Evolutionary conservation across 2,113 vertebrate genomes (phyloP).

Genomic region (Peromyscus maniculatus): DNA sequence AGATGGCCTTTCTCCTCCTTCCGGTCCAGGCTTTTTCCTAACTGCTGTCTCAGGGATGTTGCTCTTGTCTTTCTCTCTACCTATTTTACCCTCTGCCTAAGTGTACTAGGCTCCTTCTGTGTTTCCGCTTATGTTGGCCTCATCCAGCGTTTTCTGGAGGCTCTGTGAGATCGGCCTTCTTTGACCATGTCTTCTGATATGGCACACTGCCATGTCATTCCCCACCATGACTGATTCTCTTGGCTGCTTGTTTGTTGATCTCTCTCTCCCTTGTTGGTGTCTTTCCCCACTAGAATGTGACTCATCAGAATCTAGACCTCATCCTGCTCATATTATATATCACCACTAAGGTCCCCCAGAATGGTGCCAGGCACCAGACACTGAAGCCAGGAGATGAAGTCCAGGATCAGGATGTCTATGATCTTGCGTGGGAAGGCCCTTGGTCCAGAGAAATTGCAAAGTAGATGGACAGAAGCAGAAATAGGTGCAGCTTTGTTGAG

Average conservation of each 20-base stretch:
- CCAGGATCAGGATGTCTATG: not conserved
- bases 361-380: not conserved
- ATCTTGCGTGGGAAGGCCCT: not conserved
- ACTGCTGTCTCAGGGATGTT: not conserved
- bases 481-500: not conserved
- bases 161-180: not conserved
- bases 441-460: not conserved
- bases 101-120: not conserved
- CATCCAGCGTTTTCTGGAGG: too few species aligned
- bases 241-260: not conserved
- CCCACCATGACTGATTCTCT: not conserved
- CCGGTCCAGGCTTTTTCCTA: not conserved
- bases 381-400: not conserved
- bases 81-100: not conserved
- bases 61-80: not conserved
- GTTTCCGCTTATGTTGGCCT: not conserved
- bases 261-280: not conserved
- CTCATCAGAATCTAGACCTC: accelerated
- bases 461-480: not conserved
- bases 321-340: not conserved
- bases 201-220: accelerated
- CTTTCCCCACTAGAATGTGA: not conserved
- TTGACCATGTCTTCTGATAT: not conserved
- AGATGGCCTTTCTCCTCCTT: not conserved
- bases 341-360: not conserved